Base-by-base conservation (phyloP, 37 sponge, comb jelly and placozoan species). In the Beroe forskalii region DNA sequence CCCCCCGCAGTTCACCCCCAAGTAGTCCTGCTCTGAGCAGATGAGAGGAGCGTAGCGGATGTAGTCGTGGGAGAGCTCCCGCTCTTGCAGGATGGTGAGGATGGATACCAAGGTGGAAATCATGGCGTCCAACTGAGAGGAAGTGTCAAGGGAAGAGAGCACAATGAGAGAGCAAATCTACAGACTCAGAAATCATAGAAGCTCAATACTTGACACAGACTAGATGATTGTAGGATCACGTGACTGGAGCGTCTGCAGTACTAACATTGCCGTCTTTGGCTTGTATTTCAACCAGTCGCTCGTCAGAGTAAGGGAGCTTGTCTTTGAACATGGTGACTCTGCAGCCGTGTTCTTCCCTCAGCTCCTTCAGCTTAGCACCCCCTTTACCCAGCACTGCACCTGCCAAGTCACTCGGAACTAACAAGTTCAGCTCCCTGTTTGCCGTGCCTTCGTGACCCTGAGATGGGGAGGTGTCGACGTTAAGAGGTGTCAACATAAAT, bases 291-390 rank as follows among this genome's bases (percentile, higher is more conserved):
- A 80, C 38, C 4, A 80, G 3, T 43, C 86, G 40, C 86, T 80
- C 86, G 20, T 80, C 86, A 1, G 40, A 38, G 86, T 30, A 80
- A 4, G 86, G 86, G 28, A 80, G 86, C 31, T 80, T 80, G 4
- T 80, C 86, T 43, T 80, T 80, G 55, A 28, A 38, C 55, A 80
- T 41, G 24, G 9, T 41, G 12, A 80, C 55, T 43, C 35, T 80
- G 27, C 86, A 80, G 0, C 86, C 86, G 27, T 25, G n/a, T 48
- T 80, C 35, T 1, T 80, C 86, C 2, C 86, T 43, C 17, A 80
- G 27, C 48, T 80, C 55, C 55, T 80, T 80, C 86, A 80, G 20
- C 24, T 35, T 80, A 12, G 44, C 37, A 14, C 86, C 86, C 3
- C 55, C 55, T 43, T 44, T 41, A 4, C 86, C 86, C 30, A 80